A percentile compares a stretch with the other conserved stretches of the same genome.
phyloP scores from a whole-genome alignment of 2,888 invertebrate species.

The Lamproptera curius region DNA sequence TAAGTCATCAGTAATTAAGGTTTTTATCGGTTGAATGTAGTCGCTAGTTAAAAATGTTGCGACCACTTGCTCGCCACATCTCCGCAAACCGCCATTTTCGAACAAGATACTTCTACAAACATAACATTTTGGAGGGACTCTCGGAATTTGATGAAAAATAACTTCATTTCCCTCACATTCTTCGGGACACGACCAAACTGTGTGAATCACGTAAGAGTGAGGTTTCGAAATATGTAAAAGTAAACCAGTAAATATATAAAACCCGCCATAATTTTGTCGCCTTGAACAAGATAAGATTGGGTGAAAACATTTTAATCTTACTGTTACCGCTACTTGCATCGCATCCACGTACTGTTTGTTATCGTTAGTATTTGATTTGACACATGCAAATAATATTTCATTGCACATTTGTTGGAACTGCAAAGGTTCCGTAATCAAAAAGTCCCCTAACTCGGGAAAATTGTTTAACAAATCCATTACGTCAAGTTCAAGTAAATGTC shows the following conservation, averaged over 20 bases:
- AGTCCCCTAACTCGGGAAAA: constrained; percentile 44
- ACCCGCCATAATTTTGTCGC: constrained; percentile 37
- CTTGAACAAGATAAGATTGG: constrained; percentile 34
- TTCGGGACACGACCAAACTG: constrained; percentile 70
- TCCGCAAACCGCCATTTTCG: constrained; percentile 60
- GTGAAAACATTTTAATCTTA: constrained; percentile 52
- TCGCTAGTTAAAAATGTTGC: constrained; percentile 46
- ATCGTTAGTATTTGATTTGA: constrained; percentile 40
- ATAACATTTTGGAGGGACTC: constrained; percentile 55
- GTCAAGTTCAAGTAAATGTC: constrained; percentile 52
- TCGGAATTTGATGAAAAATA: constrained; percentile 56
- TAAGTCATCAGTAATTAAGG: constrained; percentile 53
- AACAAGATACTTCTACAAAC: constrained; percentile 53
- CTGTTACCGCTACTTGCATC: constrained; percentile 47
- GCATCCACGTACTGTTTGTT: constrained; percentile 34
- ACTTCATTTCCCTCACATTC: constrained; percentile 64
- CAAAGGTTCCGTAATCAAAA: constrained; percentile 54
- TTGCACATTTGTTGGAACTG: constrained; percentile 48
- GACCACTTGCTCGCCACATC: constrained; percentile 58
- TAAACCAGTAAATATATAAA: constrained; percentile 46
- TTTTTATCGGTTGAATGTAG: constrained; percentile 37
- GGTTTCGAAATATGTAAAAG: constrained; percentile 51
- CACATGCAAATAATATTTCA: constrained; percentile 53
- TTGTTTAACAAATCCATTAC: constrained; percentile 52
- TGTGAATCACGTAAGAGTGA: constrained; percentile 53